Evolutionary conservation across 2,797 vertebrate species (phyloP), one percentile per base, ranked within the genome.

Genomic region (Leptoclinus maculatus): DNA sequence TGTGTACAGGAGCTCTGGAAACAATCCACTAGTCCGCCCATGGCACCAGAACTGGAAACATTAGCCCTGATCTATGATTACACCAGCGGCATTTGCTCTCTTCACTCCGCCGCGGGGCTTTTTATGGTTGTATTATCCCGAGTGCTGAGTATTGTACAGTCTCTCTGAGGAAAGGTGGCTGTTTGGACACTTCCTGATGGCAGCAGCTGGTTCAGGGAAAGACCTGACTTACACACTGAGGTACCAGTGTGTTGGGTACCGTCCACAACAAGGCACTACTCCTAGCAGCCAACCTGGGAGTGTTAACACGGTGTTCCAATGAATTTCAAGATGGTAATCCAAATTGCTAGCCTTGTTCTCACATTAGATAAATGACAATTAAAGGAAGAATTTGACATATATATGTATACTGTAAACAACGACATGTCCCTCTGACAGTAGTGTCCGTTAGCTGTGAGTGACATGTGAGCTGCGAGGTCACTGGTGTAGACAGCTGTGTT

Each of bases 1-100:
- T 76, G 84, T 89, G 84, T 78, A 63, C 67, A 77, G 85, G 74
- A 83, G 79, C 84, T 80, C 76, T 91, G 91, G 90, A 93, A 90
- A 91, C 92, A 87, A 87, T 90, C 90, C 89, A 84, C 83, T 76
- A 45, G 74, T 75, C 72, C 62, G 25, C 25, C 77, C 72, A 41
- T 81, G 84, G 74, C 83, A 79, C 71, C 71, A 47, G 84, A 79
- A 64, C 82, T 89, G 87, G 90, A 90, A 91, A 91, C 83, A 77
- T 82, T 88, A 90, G 78, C 84, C 82, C 34, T 23, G 79, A 89
- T 74, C 89, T 93, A 84, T 86, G 85, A 88, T 93, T 90, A 90
- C 91, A 76, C 72, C 63, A 23, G 56, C 80, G 82, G 80, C 88
- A 85, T 75, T 78, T 87, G 77, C 77, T 83, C 68, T 67, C 78